A percentile compares a stretch with the other conserved stretches of the same genome.
Evolutionary conservation across 92 coral and sea anemone genomes (phyloP).

Genomic region (Parazoanthus atlanticus): DNA sequence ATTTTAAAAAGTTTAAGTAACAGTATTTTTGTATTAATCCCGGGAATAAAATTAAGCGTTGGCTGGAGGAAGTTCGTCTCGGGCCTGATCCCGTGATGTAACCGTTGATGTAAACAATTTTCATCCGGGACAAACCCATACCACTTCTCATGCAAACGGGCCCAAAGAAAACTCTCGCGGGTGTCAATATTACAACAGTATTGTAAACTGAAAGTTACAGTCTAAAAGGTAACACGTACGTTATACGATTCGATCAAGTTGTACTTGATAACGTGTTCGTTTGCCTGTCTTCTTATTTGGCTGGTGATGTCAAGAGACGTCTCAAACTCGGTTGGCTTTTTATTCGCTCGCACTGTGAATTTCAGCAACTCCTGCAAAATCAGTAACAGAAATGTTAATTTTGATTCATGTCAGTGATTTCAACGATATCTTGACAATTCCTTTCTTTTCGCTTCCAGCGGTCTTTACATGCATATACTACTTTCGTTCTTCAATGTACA

Average conservation of each 20-base stretch:
- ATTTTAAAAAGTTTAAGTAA: too few relatives aligned
- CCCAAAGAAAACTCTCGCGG: neutral
- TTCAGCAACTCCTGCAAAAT: constrained; percentile 83
- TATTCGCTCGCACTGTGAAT: constrained; percentile 90
- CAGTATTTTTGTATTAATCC: too few relatives aligned
- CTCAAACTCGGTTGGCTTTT: constrained; percentile 66
- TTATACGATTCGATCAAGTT: constrained; percentile 77
- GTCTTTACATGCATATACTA: too few relatives aligned
- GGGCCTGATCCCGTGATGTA: too few relatives aligned
- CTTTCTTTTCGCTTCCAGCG: too few relatives aligned
- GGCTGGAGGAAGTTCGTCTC: too few relatives aligned
- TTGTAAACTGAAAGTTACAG: too few relatives aligned
- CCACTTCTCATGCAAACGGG: too few relatives aligned
- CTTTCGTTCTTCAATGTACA: too few relatives aligned
- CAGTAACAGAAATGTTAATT: neutral
- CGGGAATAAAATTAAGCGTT: too few relatives aligned
- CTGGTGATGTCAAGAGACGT: constrained; percentile 66
- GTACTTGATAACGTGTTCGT: constrained; percentile 70
- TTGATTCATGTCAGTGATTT: neutral
- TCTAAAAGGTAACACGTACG: constrained; percentile 54
- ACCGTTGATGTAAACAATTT: too few relatives aligned
- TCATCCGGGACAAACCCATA: too few relatives aligned
- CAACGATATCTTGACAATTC: neutral
- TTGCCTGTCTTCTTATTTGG: constrained; percentile 66
- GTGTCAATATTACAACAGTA: neutral